Base-by-base conservation (phyloP, 2,797 vertebrate species). In the Thalassophryne amazonica region DNA sequence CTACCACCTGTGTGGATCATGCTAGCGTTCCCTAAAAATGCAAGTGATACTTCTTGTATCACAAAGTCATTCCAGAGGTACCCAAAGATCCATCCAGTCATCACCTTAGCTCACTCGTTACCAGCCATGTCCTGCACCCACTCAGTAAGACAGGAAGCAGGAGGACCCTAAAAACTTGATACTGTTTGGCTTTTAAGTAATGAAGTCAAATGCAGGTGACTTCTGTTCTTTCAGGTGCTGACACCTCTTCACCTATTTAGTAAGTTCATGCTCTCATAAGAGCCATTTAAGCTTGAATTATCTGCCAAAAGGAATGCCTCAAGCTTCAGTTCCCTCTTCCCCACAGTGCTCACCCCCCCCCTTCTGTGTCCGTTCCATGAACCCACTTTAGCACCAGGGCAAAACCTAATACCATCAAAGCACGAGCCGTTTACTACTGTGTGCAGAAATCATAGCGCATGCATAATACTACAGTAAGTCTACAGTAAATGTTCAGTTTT, bases 351-450 rank as follows among this genome's bases (percentile, higher is more conserved):
- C 38, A 22, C 5, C 31, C 23, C 22, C 19, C 48, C 39, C 14
- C 16, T 20, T 27, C 55, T 31, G 39, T 22, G 17, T 21, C 35
- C 60, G 41, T 58, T 45, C 57, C 51, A 46, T 17, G 30, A 60
- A 45, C 48, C 29, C 59, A 58, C 46, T 79, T 68, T 63, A 78
- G 52, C 62, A 56, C 49, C 23, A 33, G 52, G 60, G 65, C 53
- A 53, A 67, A 48, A 54, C 64, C 43, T 76, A 77, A 76, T 84
- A 69, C 55, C 73, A 78, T 80, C 80, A 87, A 84, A 84, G 78
- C 56, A 29, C 47, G 50, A 58, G 57, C 64, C 48, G 60, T 73
- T 78, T 80, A 65, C 55, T 29, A 59, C 43, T 65, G 61, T 53
- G 33, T 38, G 11, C 24, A 50, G 64, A 20, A 64, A 79, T 54